Evolutionary conservation across 2,797 vertebrate genomes (phyloP), one percentile per base, ranked within the genome.

Genomic region (Anisognathus igniventris): DNA sequence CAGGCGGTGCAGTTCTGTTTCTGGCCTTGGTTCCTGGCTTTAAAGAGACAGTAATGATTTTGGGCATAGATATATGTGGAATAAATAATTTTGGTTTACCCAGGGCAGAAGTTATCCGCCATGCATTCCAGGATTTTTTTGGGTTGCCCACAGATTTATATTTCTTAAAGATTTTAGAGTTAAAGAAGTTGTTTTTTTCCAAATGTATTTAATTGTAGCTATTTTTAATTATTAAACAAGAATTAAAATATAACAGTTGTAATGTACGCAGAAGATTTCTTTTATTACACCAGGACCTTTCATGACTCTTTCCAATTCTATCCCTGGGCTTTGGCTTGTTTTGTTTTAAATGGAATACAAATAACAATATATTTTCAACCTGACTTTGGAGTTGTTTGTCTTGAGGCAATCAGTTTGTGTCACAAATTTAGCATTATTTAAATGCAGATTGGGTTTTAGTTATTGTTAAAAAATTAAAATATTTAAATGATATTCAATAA

Each of bases 361-460:
- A 91, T 45, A 88, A 50, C 66, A 91, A 39, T 31, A 42, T 64
- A 60, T 37, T 93, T 82, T 67, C 37, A 89, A 51, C n/a, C 31
- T 74, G 74, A 87, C 56, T 83, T 96, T 91, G 42, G 35, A 95
- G 23, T 53, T 92, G 18, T 37, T 76, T 92, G 37, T 14, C 42
- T 87, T 93, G 67, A 93, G 54, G 50, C 94, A 81, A 91, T 92
- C 94, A 79, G 86, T 92, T 96, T 95, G 40, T 93, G 75, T 77
- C 86, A 88, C 42, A 90, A 79, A 92, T 84, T 73, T 90, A 93
- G 66, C 42, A 81, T 89, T 91, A 81, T 80, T 91, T 89, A 95
- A 94, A 81, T 64, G 37, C n/a, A n/a, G 8, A 0, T 8, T 44
- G 23, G 2, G 10, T 24, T 62, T 78, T 14, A 56, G 64, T 80